Conservation (phyloP, 2,888 invertebrate species). For the Cosmia pyralina region DNA sequence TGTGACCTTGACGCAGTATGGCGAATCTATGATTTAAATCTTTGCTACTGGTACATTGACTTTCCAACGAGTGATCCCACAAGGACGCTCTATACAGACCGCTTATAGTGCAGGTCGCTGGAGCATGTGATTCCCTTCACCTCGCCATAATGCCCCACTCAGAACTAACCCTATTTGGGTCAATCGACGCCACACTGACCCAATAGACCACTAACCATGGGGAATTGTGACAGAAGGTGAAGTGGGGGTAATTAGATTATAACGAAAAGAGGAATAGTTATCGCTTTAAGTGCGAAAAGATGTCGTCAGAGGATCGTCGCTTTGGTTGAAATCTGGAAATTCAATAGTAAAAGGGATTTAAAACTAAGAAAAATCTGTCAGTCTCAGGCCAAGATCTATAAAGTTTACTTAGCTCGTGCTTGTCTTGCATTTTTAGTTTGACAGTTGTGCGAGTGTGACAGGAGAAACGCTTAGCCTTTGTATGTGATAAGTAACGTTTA, state of each 20-base stretch:
- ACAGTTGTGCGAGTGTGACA: background rate
- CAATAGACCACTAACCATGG: background rate
- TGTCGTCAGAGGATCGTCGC: background rate
- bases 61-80: background rate
- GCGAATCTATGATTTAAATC: background rate
- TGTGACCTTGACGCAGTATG: background rate
- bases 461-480: background rate
- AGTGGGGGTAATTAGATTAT: background rate
- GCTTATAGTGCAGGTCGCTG: slow-evolving; percentile 17
- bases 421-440: too few relatives aligned
- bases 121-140: slow-evolving; percentile 46
- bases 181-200: slow-evolving; percentile 62
- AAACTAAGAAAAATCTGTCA: background rate
- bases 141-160: slow-evolving; percentile 50
- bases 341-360: background rate
- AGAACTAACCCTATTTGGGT: slow-evolving; percentile 60
- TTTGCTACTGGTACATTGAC: background rate
- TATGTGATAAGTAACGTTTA: too few relatives aligned
- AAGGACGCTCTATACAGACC: slow-evolving; percentile 33
- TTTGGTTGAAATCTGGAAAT: too few relatives aligned
- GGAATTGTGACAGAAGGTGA: slow-evolving; percentile 30
- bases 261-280: background rate
- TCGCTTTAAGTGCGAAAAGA: background rate
- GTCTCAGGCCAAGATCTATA: background rate
- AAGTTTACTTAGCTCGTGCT: too few relatives aligned